Evolutionary conservation across 2,888 invertebrate species (phyloP).

Genomic region (Orthosia incerta): DNA sequence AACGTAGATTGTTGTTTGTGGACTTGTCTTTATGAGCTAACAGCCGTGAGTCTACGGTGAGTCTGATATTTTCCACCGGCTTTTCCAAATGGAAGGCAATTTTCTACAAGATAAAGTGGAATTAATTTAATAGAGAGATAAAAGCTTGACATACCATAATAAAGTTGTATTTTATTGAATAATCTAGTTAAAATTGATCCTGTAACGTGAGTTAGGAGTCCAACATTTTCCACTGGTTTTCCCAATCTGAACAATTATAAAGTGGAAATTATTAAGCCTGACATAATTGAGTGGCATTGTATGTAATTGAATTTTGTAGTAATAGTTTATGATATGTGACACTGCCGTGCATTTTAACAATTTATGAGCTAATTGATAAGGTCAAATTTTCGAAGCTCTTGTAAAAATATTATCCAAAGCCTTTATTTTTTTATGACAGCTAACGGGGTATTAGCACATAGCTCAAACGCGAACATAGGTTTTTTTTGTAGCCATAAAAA

Average conservation of each 20-base stretch:
- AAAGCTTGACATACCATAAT: too few relatives aligned
- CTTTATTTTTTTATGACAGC: conserved; percentile 8
- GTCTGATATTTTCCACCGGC: neutral
- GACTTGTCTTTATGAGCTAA: neutral
- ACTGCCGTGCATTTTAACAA: neutral
- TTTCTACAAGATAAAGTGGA: neutral
- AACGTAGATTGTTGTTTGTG: neutral
- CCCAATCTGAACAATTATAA: too few relatives aligned
- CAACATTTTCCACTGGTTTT: too few relatives aligned
- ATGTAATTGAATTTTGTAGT: neutral
- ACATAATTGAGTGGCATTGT: neutral
- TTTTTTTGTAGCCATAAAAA: too few relatives aligned
- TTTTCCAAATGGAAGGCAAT: neutral
- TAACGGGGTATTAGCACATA: neutral
- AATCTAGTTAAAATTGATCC: too few relatives aligned
- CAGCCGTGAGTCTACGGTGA: neutral
- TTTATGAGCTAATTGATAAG: neutral
- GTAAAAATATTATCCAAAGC: too few relatives aligned
- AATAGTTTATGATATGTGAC: neutral
- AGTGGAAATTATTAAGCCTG: too few relatives aligned
- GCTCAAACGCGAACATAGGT: neutral
- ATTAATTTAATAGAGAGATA: too few relatives aligned
- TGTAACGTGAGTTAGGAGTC: too few relatives aligned
- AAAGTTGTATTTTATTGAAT: too few relatives aligned
- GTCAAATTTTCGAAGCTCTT: neutral